phyloP scores from a whole-genome alignment of 2,113 vertebrate genomes.

The Orcinus orca region DNA sequence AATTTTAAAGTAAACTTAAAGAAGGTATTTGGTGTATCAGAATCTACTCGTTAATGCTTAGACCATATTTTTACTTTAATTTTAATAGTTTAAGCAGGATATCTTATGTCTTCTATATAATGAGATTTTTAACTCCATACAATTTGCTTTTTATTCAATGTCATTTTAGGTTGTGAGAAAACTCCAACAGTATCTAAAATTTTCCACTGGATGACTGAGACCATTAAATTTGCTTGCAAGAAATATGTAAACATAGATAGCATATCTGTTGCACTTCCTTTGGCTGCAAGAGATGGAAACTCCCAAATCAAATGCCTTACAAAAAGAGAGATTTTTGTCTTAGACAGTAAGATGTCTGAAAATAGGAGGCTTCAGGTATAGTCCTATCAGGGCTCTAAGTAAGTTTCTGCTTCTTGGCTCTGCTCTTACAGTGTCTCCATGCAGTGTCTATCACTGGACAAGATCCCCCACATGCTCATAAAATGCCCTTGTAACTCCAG shows the following conservation, averaged over 20 bases:
- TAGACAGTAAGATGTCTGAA: not conserved
- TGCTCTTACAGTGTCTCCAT: not conserved
- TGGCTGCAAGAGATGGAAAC: not conserved
- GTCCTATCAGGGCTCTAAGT: not conserved
- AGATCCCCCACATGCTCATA: not conserved
- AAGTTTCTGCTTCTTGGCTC: not conserved
- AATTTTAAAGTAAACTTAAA: not conserved
- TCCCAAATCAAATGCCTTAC: not conserved
- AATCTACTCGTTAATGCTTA: not conserved
- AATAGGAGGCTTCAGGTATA: not conserved
- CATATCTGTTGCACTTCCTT: not conserved
- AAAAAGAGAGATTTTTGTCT: not conserved
- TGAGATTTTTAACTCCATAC: slow-evolving; percentile 1
- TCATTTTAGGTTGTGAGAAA: not conserved
- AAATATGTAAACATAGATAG: not conserved
- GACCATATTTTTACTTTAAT: not conserved
- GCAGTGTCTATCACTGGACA: not conserved
- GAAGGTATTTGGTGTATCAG: not conserved
- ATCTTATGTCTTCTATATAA: not conserved
- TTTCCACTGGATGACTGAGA: not conserved
- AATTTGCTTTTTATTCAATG: not conserved
- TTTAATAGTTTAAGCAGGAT: not conserved
- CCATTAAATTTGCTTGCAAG: not conserved
- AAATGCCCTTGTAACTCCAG: not conserved
- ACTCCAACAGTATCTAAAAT: not conserved